Evolutionary conservation across 2,113 vertebrate species (phyloP).

Genomic region (Hiodon tergisus): DNA sequence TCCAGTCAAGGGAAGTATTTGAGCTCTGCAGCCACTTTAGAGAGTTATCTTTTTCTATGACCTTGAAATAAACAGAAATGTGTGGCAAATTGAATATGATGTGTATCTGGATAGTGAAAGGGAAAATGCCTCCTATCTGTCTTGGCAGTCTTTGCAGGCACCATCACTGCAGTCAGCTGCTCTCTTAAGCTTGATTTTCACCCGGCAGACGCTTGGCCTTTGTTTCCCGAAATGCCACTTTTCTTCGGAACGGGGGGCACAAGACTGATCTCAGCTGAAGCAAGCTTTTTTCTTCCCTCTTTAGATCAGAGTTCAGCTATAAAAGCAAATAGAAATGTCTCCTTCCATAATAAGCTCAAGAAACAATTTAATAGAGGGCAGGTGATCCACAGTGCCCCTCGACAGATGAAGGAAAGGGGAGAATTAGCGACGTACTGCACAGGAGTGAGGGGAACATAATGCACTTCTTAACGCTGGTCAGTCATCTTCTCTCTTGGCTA

Average conservation of each 20-base stretch:
- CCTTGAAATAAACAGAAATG: constrained; percentile 7
- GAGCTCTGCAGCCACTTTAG: background rate
- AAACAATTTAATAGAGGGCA: background rate
- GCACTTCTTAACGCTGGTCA: too few species aligned
- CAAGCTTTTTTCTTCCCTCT: background rate
- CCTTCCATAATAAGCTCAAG: background rate
- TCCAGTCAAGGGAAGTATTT: background rate
- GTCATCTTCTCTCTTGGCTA: too few species aligned
- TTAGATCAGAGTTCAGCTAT: background rate
- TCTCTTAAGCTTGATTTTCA: constrained; percentile 36
- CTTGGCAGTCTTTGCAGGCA: background rate
- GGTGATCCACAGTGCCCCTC: too few species aligned
- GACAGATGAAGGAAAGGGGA: too few species aligned
- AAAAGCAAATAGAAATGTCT: background rate
- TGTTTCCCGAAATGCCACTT: constrained; percentile 42
- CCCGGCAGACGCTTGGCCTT: constrained; percentile 34
- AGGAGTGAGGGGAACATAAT: too few species aligned
- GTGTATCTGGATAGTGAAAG: background rate
- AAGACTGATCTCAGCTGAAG: constrained; percentile 30
- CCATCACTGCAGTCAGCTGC: constrained; percentile 18
- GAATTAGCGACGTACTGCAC: too few species aligned
- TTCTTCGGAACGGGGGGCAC: constrained; percentile 16
- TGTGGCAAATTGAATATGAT: background rate
- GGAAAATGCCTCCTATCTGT: background rate
- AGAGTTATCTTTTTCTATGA: background rate